These are phyloP conservation scores for Hydrolagus colliei DNA, from an alignment of 2,797 vertebrate species.

Conservation along the genomic window DNA sequence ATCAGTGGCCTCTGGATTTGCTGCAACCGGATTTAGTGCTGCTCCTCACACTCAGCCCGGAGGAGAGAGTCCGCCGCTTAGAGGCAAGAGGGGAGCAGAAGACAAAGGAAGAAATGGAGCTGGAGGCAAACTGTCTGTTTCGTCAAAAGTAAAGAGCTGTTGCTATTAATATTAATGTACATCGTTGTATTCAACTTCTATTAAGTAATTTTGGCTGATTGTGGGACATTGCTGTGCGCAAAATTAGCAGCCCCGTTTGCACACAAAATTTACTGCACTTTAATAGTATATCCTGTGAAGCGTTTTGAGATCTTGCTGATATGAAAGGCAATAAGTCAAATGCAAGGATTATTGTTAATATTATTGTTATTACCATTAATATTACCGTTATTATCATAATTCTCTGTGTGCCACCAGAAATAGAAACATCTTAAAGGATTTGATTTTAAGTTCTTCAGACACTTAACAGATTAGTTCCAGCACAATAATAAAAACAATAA, in stretches of 20 bases:
- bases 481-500: no score
- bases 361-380: no score
- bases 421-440: neutral
- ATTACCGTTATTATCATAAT: no score
- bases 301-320: no score
- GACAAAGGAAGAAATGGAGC: slow-evolving; percentile 72
- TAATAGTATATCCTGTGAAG: no score
- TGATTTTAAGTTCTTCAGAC: neutral
- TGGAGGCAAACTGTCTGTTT: slow-evolving; percentile 72
- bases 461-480: neutral
- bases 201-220: no score
- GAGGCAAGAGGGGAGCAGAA: slow-evolving; percentile 59
- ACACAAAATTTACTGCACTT: no score
- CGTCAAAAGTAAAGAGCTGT: slow-evolving; percentile 65
- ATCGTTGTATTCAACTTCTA: neutral
- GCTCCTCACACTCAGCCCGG: slow-evolving; percentile 68
- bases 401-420: no score
- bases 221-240: no score
- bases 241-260: no score
- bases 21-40: slow-evolving; percentile 73
- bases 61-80: slow-evolving; percentile 69
- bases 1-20: slow-evolving; percentile 80
- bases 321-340: no score
- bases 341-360: no score
- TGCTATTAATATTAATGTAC: neutral